These are phyloP conservation scores for Hypotaenidia okinawae DNA, from an alignment of 2,797 vertebrate genomes.

Conservation along the genomic window DNA sequence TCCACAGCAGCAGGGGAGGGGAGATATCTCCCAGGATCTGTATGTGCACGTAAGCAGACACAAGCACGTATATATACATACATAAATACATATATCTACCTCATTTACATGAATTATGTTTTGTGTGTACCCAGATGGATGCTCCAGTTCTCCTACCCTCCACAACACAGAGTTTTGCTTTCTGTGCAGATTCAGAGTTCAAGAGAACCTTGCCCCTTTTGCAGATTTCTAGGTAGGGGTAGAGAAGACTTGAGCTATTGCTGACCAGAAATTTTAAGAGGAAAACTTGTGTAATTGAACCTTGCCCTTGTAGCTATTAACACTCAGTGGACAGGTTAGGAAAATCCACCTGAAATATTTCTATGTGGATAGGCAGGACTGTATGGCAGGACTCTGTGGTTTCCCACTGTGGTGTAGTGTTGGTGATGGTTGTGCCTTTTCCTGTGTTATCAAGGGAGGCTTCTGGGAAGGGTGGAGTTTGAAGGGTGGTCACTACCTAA, in stretches of 20 bases:
- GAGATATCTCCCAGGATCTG: not conserved
- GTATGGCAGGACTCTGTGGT: not conserved
- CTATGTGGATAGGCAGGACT: not conserved
- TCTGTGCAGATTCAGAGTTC: not conserved
- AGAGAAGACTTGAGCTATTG: not conserved
- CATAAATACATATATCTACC: not conserved
- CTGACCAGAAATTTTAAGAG: not conserved
- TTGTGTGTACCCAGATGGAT: not conserved
- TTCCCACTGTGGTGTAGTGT: not conserved
- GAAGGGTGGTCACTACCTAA: not conserved
- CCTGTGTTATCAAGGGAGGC: not conserved
- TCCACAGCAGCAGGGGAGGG: not conserved
- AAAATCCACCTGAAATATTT: not conserved
- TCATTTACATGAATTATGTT: not conserved
- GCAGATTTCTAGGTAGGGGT: not conserved
- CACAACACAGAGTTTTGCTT: not conserved
- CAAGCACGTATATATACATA: not conserved
- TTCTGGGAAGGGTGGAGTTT: not conserved
- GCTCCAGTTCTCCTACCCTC: not conserved
- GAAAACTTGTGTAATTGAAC: not conserved
- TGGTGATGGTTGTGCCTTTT: not conserved
- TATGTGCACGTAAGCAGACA: not conserved
- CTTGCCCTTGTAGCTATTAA: not conserved
- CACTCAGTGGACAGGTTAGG: not conserved
- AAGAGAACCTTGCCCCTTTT: not conserved